phyloP scores from a whole-genome alignment of 2,888 invertebrate species.

The Keiferia lycopersicella region DNA sequence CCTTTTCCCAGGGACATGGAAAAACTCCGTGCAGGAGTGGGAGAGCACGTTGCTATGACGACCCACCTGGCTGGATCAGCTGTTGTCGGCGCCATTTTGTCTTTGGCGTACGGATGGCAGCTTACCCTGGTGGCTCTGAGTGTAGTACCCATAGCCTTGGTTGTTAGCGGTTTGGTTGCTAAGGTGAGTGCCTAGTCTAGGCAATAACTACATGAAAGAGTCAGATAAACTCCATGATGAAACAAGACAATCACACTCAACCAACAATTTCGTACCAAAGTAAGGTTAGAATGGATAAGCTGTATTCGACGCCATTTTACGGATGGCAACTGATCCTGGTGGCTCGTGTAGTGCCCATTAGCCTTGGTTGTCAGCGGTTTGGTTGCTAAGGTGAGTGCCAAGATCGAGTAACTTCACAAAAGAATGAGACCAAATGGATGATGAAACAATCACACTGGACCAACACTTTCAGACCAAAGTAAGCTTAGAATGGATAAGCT shows the following conservation, averaged over 20 bases:
- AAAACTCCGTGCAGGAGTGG: conserved; percentile 89
- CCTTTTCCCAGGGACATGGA: conserved; percentile 83
- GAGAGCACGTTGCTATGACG: conserved; percentile 89
- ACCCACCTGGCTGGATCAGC: conserved; percentile 86
- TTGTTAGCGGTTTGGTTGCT: conserved; percentile 86
- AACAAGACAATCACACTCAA: too few relatives aligned
- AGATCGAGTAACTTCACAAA: too few relatives aligned
- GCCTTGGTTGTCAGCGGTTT: conserved; percentile 85
- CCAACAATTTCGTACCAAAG: too few relatives aligned
- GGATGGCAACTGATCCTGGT: not conserved
- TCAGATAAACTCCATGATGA: too few relatives aligned
- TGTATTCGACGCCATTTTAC: conserved; percentile 56
- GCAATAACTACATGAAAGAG: too few relatives aligned
- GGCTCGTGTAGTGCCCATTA: conserved; percentile 87
- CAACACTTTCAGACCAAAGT: too few relatives aligned
- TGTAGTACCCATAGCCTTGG: conserved; percentile 87
- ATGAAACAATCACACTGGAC: too few relatives aligned
- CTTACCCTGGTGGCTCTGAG: conserved; percentile 77
- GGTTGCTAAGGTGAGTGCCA: conserved; percentile 84
- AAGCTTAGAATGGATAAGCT: conserved; percentile 86
- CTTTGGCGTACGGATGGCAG: not conserved
- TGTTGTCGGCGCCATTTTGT: conserved; percentile 55
- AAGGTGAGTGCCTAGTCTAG: conserved; percentile 82
- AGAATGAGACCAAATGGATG: too few relatives aligned
- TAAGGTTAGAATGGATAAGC: too few relatives aligned